These are phyloP conservation scores for Notarius quadriscutis DNA, from an alignment of 2,113 vertebrate species.

Conservation along the genomic window DNA sequence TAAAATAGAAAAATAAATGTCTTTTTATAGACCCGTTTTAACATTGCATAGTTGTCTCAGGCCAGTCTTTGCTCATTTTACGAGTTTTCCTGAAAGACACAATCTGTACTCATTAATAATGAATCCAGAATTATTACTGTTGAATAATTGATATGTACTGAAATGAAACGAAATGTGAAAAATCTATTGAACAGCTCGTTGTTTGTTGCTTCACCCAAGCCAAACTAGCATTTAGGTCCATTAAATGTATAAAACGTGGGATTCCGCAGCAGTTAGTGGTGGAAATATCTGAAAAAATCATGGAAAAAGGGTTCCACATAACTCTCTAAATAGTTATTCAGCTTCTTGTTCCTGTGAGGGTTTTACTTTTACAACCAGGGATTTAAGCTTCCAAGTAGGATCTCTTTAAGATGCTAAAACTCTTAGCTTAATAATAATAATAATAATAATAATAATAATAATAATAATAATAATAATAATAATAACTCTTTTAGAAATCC, in stretches of 20 bases:
- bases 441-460: too few relatives aligned
- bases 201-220: background rate
- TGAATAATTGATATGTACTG: background rate
- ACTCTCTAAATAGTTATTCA: background rate
- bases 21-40: background rate
- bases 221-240: background rate
- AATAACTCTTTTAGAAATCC: background rate
- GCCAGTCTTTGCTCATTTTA: background rate
- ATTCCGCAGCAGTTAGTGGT: background rate
- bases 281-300: conserved; percentile 2
- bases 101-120: conserved; percentile 6
- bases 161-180: conserved; percentile 1
- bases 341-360: background rate
- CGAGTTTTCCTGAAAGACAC: background rate
- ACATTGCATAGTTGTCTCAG: background rate
- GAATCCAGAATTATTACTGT: background rate
- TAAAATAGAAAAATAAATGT: background rate
- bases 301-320: background rate
- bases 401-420: background rate
- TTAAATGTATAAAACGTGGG: background rate
- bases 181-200: background rate
- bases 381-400: background rate
- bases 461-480: too few relatives aligned
- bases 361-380: background rate
- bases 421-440: background rate